Conservation (phyloP, 2,113 vertebrate genomes). For the Dascyllus trimaculatus region DNA sequence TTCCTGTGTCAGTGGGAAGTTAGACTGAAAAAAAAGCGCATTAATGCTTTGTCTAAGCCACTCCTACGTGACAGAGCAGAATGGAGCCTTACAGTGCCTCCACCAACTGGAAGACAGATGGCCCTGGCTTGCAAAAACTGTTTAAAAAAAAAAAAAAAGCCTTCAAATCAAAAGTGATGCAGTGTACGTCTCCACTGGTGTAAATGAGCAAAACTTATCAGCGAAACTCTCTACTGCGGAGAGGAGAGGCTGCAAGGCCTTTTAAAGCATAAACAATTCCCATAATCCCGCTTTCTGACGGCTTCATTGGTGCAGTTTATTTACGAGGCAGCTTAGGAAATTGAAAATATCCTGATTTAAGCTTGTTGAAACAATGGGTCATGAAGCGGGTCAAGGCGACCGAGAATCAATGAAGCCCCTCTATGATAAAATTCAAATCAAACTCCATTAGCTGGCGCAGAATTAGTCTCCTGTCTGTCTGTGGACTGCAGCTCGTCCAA, state of each 20-base stretch:
- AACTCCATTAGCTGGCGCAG: constrained; percentile 43
- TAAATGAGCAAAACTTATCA: constrained; percentile 14
- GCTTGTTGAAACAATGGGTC: constrained; percentile 65
- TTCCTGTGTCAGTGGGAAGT: constrained; percentile 40
- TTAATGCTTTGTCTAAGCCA: constrained; percentile 28
- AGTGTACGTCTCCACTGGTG: constrained; percentile 22
- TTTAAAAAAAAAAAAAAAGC: background rate
- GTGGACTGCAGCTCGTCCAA: constrained; percentile 47
- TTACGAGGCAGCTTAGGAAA: constrained; percentile 64
- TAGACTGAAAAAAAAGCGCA: constrained; percentile 55
- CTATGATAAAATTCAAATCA: constrained; percentile 65
- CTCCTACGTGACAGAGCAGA: constrained; percentile 35
- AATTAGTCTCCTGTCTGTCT: constrained; percentile 23
- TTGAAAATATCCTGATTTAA: constrained; percentile 64
- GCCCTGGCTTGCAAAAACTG: constrained; percentile 43
- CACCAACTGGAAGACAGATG: constrained; percentile 62
- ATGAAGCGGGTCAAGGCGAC: constrained; percentile 34
- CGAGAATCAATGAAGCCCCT: constrained; percentile 38
- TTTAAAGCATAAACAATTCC: constrained; percentile 41
- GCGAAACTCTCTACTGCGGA: background rate
- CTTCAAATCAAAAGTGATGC: constrained; percentile 43
- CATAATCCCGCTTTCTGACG: constrained; percentile 29
- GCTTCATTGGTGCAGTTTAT: constrained; percentile 32
- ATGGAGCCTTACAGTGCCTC: constrained; percentile 28
- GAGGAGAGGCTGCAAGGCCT: constrained; percentile 4